Evolutionary conservation across 2,888 invertebrate species (phyloP), one percentile per base, ranked within the genome.

Genomic region (Diplazon laetatorius): DNA sequence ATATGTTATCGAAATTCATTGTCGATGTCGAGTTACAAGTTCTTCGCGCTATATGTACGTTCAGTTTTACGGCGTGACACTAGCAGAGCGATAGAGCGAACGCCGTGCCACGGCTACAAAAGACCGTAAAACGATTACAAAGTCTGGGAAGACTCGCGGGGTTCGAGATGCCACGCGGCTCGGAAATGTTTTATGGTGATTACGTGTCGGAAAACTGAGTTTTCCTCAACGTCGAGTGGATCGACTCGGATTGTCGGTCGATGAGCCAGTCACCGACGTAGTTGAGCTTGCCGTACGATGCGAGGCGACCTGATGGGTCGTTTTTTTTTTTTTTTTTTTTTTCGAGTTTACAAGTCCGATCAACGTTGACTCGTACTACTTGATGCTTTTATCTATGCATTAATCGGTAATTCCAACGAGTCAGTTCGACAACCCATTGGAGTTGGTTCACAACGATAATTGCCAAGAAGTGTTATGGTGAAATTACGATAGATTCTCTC

Each of bases 51-150:
- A 35, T 22, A 59, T 39, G 39, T 39, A 66, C 37, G 30, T 39
- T 39, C 25, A 12, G 22, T 44, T 16, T 44, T 52, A 9, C 63
- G 18, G 6, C 8, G 50, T 55, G 22, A 55, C 22, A 44, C 35
- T n/a, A n/a, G 55, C 44, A 9, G 44, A 30, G 52, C 30, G 71
- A 72, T 55, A 35, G n/a, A n/a, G 63, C 25, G 44, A 62, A 22
- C 18, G 14, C n/a, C 55, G 71, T 46, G 62, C 44, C 35, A 25
- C 10, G 30, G 44, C 39, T 63, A 37, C 63, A 44, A 44, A n/a
- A n/a, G 44, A 72, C 42, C 30, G 44, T 63, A 44, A 37, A 63
- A 63, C 44, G 63, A 72, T 63, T 46, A 72, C 35, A 22, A 18
- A 37, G 6, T 52, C 10, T 25, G 4, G 14, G 8, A 42, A 52